Evolutionary conservation across 2,113 vertebrate genomes (phyloP).

Genomic region (Clarias batrachus): DNA sequence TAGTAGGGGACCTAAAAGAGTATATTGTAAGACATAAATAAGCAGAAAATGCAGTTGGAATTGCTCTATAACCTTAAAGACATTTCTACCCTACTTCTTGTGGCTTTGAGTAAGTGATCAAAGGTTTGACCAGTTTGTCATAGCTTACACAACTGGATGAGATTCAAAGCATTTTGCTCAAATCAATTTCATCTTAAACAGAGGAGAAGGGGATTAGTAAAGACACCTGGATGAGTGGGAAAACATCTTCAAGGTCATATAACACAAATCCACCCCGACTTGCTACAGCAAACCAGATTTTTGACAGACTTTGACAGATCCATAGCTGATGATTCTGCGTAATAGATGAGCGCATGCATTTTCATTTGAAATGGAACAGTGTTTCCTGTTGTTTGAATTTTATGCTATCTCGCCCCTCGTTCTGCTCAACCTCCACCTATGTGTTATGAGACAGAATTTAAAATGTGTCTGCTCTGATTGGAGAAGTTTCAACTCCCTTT

Average conservation of each 20-base stretch:
- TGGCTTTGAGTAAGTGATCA: not conserved
- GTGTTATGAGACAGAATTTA: not conserved
- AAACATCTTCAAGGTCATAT: not conserved
- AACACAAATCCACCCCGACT: not conserved
- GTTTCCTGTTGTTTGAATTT: not conserved
- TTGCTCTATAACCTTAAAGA: not conserved
- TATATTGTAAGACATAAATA: not conserved
- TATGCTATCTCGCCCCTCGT: not conserved
- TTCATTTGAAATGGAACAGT: not conserved
- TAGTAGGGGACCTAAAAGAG: not conserved
- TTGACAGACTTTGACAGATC: not conserved
- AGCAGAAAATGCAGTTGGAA: not conserved
- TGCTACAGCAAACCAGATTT: not conserved
- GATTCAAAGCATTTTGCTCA: not conserved
- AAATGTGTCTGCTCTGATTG: constrained; percentile 17
- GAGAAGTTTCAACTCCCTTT: not conserved
- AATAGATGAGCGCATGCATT: not conserved
- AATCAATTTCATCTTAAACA: not conserved
- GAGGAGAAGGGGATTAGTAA: not conserved
- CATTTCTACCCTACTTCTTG: not conserved
- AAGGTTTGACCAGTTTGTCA: not conserved
- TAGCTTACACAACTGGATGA: not conserved
- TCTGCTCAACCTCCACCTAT: not conserved
- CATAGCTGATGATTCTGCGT: not conserved
- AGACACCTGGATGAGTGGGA: not conserved